Conservation (phyloP, 2,797 vertebrate species). For the Sus cebifrons region DNA sequence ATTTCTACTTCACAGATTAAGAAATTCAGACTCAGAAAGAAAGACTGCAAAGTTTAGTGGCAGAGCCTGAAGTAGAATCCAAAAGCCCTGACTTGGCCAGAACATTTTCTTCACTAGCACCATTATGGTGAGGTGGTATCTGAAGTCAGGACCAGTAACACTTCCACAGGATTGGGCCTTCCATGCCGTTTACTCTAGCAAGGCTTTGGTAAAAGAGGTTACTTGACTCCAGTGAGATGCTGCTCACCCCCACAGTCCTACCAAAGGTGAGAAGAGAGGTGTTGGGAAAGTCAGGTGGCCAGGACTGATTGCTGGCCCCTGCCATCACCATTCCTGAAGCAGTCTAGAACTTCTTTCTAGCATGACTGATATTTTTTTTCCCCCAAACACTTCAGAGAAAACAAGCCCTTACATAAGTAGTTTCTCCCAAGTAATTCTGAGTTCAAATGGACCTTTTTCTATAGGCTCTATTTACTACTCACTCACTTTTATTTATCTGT, state of each 20-base stretch:
- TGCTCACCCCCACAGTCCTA: conserved; percentile 27
- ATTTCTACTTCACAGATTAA: not conserved
- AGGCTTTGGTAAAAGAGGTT: conserved; percentile 44
- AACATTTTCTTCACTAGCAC: not conserved
- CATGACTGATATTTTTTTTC: conserved; percentile 45
- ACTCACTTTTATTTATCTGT: conserved; percentile 83
- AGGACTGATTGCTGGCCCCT: conserved; percentile 33
- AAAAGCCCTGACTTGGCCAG: not conserved
- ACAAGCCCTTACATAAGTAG: conserved; percentile 44
- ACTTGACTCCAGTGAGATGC: not conserved
- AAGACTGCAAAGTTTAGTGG: not conserved
- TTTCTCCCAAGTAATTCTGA: conserved; percentile 78
- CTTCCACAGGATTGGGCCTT: not conserved
- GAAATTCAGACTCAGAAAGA: not conserved
- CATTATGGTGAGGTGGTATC: not conserved
- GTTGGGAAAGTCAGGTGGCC: not conserved
- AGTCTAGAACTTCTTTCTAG: conserved; percentile 1
- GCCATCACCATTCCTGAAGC: not conserved
- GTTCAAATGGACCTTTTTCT: conserved; percentile 82
- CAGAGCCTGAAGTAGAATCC: not conserved
- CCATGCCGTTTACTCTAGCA: not conserved
- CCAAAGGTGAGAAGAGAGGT: not conserved
- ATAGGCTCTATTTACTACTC: conserved; percentile 79
- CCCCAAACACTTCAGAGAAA: conserved; percentile 75
- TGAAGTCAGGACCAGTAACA: not conserved